Percentiles rank a stretch among this genome's conserved stretches.
phyloP scores from a whole-genome alignment of 2,797 vertebrate genomes.

The Parambassis ranga region DNA sequence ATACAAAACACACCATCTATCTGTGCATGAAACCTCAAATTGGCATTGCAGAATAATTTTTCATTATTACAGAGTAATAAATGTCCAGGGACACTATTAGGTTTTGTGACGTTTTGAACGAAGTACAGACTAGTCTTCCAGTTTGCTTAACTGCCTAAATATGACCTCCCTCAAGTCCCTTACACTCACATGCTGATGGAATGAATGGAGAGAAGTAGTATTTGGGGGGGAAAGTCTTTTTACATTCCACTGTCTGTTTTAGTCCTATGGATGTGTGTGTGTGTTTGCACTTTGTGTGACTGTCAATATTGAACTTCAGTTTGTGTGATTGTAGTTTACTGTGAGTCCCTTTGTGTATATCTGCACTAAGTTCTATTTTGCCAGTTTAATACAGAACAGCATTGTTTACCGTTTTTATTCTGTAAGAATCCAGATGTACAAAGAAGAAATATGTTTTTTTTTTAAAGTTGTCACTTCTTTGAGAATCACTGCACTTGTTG shows the following conservation, averaged over 20 bases:
- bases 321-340: conserved; percentile 62
- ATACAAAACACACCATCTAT: neutral
- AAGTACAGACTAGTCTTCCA: conserved; percentile 39
- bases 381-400: conserved; percentile 62
- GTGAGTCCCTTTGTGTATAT: conserved; percentile 60
- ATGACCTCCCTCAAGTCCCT: conserved; percentile 49
- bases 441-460: conserved; percentile 52
- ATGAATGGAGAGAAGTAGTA: conserved; percentile 58
- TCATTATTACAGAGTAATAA: neutral
- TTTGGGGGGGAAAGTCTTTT: conserved; percentile 35
- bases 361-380: conserved; percentile 69
- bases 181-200: conserved; percentile 6
- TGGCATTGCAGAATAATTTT: neutral
- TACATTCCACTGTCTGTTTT: conserved; percentile 66
- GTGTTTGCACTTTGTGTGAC: conserved; percentile 46
- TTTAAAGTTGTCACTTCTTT: conserved; percentile 46
- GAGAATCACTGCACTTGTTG: conserved; percentile 61
- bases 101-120: conserved; percentile 2
- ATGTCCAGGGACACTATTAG: neutral
- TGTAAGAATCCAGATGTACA: conserved; percentile 69
- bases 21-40: conserved; percentile 19
- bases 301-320: conserved; percentile 53
- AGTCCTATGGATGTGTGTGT: conserved; percentile 53
- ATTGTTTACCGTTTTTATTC: conserved; percentile 71
- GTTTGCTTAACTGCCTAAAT: conserved; percentile 44